These are phyloP conservation scores for Xerus rutilus DNA, from an alignment of 2,797 vertebrate genomes.

Conservation along the genomic window DNA sequence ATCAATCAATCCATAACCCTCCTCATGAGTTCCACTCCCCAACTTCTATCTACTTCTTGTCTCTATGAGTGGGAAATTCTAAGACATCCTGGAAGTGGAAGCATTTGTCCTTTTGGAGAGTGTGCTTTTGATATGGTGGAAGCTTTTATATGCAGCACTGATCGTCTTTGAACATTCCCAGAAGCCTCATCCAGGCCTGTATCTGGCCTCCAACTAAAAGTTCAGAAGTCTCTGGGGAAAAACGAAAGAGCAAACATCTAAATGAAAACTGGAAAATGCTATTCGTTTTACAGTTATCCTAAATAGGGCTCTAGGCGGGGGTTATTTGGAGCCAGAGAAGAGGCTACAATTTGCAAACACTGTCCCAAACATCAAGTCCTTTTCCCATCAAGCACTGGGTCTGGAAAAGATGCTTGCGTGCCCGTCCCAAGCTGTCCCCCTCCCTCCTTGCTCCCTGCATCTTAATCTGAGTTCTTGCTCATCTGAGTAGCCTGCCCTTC, in stretches of 20 bases:
- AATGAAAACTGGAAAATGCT: not conserved
- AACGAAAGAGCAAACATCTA: not conserved
- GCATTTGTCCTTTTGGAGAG: not conserved
- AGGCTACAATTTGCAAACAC: not conserved
- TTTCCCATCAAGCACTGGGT: not conserved
- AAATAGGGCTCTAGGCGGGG: not conserved
- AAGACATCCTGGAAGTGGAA: not conserved
- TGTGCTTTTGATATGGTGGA: not conserved
- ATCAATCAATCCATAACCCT: not conserved
- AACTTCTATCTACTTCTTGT: not conserved
- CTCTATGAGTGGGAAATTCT: not conserved
- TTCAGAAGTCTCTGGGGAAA: not conserved
- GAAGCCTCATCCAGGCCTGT: not conserved
- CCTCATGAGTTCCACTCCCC: not conserved
- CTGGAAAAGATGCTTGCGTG: not conserved
- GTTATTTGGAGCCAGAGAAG: not conserved
- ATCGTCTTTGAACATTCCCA: not conserved
- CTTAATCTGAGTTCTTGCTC: not conserved
- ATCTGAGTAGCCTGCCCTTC: not conserved
- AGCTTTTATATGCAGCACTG: not conserved
- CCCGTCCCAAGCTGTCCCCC: not conserved
- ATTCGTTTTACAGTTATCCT: not conserved
- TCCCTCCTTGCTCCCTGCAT: not conserved
- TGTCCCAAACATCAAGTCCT: not conserved
- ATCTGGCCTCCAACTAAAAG: not conserved